Evolutionary conservation across 2,888 invertebrate species (phyloP), one percentile per base, ranked within the genome.

Genomic region (Papilio gigon): DNA sequence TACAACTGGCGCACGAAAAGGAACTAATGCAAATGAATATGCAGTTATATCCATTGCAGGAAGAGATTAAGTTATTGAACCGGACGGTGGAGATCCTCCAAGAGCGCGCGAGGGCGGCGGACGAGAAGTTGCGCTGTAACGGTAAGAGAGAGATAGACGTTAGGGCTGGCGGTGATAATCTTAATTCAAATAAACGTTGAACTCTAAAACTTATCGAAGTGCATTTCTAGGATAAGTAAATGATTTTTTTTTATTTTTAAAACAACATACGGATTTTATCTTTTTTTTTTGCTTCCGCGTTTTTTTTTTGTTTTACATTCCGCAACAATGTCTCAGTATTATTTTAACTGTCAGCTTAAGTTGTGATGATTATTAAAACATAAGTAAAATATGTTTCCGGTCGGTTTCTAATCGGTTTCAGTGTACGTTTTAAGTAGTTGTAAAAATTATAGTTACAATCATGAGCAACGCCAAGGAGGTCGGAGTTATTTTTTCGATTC

Each of bases 1-100:
- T 95, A 5, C 95, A 95, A 88, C 88, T 94, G 75, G 94, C 95
- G 3, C 95, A 95, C 78, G 95, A 95, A 80, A 93, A 95, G 71
- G 96, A 96, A 81, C 83, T 96, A 60, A 91, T 94, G 82, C 94
- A 94, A 70, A 94, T 94, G 88, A 93, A 95, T 76, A 86, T 93
- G 81, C 93, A 93, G 75, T 81, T 94, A 2, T 92, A 92, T 65
- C 93, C 94, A 0, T 80, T 94, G 35, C 90, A 93, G 75, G 93
- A 94, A 72, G 94, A 94, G 76, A 88, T 94, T 42, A 94, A 94
- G 77, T 84, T 93, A 14, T 89, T 94, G 30, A 93, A 93, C 74
- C 85, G 93, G n/a, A 93, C 94, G 0, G 90, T 94, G 5, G 91
- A 92, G 71, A 88, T 91, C 1, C 84, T 91, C 1, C 90, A 92